phyloP scores from a whole-genome alignment of 2,888 invertebrate genomes.

The Syritta pipiens region DNA sequence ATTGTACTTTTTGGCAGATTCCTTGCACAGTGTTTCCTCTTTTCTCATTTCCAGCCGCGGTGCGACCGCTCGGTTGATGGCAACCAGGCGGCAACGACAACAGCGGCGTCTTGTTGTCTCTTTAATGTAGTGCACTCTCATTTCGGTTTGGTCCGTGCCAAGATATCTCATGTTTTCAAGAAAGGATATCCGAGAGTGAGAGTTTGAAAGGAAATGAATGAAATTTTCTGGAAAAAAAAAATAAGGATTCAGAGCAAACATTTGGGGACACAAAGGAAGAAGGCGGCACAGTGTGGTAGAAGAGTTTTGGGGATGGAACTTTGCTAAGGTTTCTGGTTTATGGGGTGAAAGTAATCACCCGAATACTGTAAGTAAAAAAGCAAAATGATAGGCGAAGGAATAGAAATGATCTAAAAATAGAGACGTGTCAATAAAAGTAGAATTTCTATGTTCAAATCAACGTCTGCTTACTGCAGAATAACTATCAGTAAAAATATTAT shows the following conservation, averaged over 20 bases:
- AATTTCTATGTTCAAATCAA: too few species aligned
- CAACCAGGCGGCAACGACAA: background rate
- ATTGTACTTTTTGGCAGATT: slow-evolving; percentile 65
- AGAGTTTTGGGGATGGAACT: too few species aligned
- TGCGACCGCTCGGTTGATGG: slow-evolving; percentile 7
- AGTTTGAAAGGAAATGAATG: slow-evolving; percentile 33
- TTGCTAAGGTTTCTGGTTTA: background rate
- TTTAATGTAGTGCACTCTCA: slow-evolving; percentile 62
- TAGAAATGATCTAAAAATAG: too few species aligned
- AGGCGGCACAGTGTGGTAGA: background rate
- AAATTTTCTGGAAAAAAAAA: background rate
- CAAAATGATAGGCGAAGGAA: too few species aligned
- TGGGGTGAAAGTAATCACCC: too few species aligned
- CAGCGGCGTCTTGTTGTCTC: slow-evolving; percentile 51
- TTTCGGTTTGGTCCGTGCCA: slow-evolving; percentile 54
- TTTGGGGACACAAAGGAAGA: background rate
- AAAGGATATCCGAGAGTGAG: slow-evolving; percentile 62
- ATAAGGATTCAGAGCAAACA: background rate
- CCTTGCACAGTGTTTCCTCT: slow-evolving; percentile 52
- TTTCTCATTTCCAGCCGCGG: background rate
- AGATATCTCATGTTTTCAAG: slow-evolving; percentile 47
- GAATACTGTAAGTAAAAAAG: too few species aligned
- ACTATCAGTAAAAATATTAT: too few species aligned
- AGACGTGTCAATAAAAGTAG: too few species aligned
- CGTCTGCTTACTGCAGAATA: too few species aligned